Conservation (phyloP, 2,888 invertebrate genomes). For the Tipula confusa region DNA sequence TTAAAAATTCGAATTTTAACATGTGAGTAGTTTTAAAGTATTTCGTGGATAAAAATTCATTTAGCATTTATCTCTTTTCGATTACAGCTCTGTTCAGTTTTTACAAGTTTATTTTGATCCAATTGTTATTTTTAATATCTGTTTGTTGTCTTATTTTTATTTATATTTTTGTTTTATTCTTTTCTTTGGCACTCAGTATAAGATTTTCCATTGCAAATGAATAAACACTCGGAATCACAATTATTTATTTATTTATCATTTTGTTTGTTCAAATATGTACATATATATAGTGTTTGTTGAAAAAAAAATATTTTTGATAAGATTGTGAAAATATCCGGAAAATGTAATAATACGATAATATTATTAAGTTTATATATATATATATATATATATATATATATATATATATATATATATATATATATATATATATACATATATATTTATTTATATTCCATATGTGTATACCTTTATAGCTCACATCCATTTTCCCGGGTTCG, state of each 20-base stretch:
- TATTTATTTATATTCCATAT: background rate
- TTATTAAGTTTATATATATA: background rate
- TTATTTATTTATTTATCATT: background rate
- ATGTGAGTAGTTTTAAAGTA: too few species aligned
- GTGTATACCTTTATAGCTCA: too few species aligned
- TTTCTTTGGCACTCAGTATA: background rate
- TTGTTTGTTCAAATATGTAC: background rate
- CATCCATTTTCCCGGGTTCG: background rate
- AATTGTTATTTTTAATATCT: conserved; percentile 5
- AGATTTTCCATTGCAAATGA: background rate
- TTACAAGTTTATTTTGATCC: background rate
- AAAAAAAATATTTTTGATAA: background rate
- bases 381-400: background rate
- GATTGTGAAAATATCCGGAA: background rate
- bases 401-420: background rate
- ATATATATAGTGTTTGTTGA: background rate
- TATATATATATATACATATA: background rate
- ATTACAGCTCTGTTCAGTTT: background rate
- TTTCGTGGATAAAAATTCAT: too few species aligned
- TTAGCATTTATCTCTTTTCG: too few species aligned
- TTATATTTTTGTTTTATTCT: background rate
- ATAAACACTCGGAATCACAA: background rate
- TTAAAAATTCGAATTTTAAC: too few species aligned
- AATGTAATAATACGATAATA: background rate
- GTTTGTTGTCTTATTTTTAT: background rate